Percentiles rank a stretch among this genome's conserved stretches.
phyloP scores from a whole-genome alignment of 2,888 invertebrate species.

The Meandrusa payeni region DNA sequence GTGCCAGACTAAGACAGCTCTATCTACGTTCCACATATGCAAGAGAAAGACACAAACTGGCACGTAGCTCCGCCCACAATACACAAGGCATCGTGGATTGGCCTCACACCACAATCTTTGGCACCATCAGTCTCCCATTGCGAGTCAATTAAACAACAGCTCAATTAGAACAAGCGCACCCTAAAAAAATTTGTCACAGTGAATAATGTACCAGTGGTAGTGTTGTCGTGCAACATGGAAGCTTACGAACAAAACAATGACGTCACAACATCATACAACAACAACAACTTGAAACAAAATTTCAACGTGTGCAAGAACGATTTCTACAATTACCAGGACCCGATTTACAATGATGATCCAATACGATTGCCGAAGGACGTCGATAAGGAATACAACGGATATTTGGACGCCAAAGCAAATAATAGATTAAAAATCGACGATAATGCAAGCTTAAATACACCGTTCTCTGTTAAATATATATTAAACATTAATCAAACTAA shows the following conservation, averaged over 20 bases:
- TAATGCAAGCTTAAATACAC: constrained; percentile 48
- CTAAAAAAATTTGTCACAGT: constrained; percentile 47
- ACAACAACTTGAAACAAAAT: constrained; percentile 55
- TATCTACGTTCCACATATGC: constrained; percentile 26
- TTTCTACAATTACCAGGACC: constrained; percentile 47
- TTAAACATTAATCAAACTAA: constrained; percentile 58
- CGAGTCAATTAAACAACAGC: constrained; percentile 57
- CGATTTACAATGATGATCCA: constrained; percentile 39
- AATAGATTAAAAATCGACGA: constrained; percentile 55
- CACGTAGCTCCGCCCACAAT: constrained; percentile 58
- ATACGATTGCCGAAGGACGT: constrained; percentile 34
- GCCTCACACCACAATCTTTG: constrained; percentile 55
- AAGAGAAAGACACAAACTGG: constrained; percentile 37
- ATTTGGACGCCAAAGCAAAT: constrained; percentile 40
- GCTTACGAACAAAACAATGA: constrained; percentile 65
- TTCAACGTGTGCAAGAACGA: constrained; percentile 56
- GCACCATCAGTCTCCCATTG: constrained; percentile 69
- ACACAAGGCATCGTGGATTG: constrained; percentile 57
- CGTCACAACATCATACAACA: constrained; percentile 59
- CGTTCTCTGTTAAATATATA: constrained; percentile 72
- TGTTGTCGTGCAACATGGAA: constrained; percentile 46
- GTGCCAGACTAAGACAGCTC: constrained; percentile 36
- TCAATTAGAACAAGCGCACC: constrained; percentile 46
- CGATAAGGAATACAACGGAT: constrained; percentile 36
- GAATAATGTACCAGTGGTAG: constrained; percentile 46